phyloP scores from a whole-genome alignment of 1,140 invertebrate species.

The Eumaeus atala region DNA sequence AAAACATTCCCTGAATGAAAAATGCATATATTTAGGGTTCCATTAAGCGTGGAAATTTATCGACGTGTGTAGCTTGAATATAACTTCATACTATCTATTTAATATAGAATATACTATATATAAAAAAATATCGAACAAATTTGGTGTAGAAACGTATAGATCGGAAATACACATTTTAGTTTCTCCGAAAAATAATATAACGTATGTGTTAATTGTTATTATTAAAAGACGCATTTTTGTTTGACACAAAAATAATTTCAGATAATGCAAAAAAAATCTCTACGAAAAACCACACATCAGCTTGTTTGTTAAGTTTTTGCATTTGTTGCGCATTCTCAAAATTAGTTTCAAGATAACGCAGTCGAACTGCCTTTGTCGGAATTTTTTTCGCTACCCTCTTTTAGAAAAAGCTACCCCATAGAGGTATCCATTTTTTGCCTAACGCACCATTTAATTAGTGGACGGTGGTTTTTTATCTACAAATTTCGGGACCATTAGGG shows the following conservation, averaged over 20 bases:
- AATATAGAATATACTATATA: no score
- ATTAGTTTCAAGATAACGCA: slow-evolving; percentile 50
- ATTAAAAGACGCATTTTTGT: no score
- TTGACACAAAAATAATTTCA: background rate
- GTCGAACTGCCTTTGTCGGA: slow-evolving; percentile 51
- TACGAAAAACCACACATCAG: slow-evolving; percentile 13
- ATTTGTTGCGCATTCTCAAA: slow-evolving; percentile 48
- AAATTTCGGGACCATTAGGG: slow-evolving; percentile 6
- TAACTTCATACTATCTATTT: no score
- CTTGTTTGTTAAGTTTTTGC: slow-evolving; percentile 39
- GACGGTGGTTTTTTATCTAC: slow-evolving; percentile 16
- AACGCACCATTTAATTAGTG: slow-evolving; percentile 56
- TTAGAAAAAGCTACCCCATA: slow-evolving; percentile 43
- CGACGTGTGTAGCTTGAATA: no score
- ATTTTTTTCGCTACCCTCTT: slow-evolving; percentile 46
- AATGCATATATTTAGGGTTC: no score
- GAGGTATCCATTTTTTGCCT: slow-evolving; percentile 51
- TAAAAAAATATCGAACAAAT: no score
- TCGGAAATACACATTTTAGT: no score
- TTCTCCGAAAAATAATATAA: no score
- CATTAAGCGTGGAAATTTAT: no score
- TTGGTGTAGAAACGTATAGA: no score
- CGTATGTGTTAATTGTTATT: no score
- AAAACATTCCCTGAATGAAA: no score
- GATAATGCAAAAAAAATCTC: slow-evolving; percentile 5